Conservation (phyloP, 1,140 invertebrate species). For the Yoshiicerus persimilis region DNA sequence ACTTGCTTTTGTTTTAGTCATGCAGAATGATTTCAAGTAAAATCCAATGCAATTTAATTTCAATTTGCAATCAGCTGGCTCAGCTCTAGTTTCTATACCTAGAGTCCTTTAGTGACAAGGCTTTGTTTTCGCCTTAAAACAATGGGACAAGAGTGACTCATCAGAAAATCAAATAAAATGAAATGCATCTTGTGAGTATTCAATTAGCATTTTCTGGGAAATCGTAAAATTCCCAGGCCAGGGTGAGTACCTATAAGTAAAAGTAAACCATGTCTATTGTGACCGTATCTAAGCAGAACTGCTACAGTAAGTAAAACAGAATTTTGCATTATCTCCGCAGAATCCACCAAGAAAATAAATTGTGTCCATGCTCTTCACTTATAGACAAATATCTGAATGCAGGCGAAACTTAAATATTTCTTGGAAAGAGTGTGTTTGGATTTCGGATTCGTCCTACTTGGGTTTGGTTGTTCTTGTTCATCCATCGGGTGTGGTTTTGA, state of each 20-base stretch:
- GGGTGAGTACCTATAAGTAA: neutral
- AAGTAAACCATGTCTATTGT: neutral
- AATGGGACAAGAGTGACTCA: neutral
- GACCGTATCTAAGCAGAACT: too few species aligned
- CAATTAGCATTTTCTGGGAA: slow-evolving; percentile 38
- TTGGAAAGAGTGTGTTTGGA: neutral
- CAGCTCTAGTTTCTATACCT: neutral
- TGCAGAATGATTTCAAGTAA: neutral
- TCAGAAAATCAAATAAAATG: slow-evolving; percentile 2
- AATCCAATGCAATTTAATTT: slow-evolving; percentile 2
- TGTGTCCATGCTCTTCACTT: neutral
- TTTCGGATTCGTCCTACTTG: neutral
- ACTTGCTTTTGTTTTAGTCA: neutral
- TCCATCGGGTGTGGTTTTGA: neutral
- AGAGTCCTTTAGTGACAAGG: neutral
- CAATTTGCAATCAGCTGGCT: neutral
- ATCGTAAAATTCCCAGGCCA: slow-evolving; percentile 25
- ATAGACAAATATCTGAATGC: neutral
- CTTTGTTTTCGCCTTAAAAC: neutral
- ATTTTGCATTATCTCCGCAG: neutral
- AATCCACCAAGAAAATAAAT: neutral
- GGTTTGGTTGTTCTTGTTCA: neutral
- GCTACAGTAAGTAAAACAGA: neutral
- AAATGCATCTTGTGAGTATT: slow-evolving; percentile 21
- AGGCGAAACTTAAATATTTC: neutral